Base-by-base conservation (phyloP, 2,113 vertebrate species). In the Mormyrus lacerda region DNA sequence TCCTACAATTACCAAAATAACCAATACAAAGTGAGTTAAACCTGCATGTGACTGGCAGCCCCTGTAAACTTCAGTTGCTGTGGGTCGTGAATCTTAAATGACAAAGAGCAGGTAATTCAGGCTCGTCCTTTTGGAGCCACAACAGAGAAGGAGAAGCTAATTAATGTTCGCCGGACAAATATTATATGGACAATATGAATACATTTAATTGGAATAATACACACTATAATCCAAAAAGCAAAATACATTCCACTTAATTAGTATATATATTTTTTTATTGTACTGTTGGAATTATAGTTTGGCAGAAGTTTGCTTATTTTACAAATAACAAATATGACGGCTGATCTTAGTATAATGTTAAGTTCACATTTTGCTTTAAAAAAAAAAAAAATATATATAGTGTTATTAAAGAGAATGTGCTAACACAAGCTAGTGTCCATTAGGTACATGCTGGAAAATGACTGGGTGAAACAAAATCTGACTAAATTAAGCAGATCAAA, bases 401-500 rank as follows among this genome's bases (percentile, higher is more conserved):
- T 89, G 88, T 89, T 89, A 58, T 51, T 55, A 89, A 88, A 89
- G 85, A 65, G 90, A 91, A 58, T 13, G 55, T 55, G 83, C 47
- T 69, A 85, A 58, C 84, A 88, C 35, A 69, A 73, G 85, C 87
- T 91, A 89, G 87, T 35, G 86, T 86, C 85, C 27, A 87, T 92
- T 89, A 87, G 65, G 61, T 69, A 84, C 87, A 92, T 91, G 90
- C 86, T 87, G 61, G 89, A 47, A 42, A 45, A 83, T 83, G 21
- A 45, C 35, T 47, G 85, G 55, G 42, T 35, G 87, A 88, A 91
- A 73, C 87, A 85, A 24, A 42, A 44, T 79, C 27, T 89, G 39
- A 87, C 61, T 58, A 53, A 44, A 76, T 55, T 61, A 88, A 58
- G 50, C 39, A 84, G 45, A n/a, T 83, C 48, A 51, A 50, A 51